A percentile compares a stretch with the other conserved stretches of the same genome.
These are phyloP conservation scores for Hirtodrosophila alboralis DNA, from an alignment of 2,888 invertebrate genomes.

Conservation along the genomic window DNA sequence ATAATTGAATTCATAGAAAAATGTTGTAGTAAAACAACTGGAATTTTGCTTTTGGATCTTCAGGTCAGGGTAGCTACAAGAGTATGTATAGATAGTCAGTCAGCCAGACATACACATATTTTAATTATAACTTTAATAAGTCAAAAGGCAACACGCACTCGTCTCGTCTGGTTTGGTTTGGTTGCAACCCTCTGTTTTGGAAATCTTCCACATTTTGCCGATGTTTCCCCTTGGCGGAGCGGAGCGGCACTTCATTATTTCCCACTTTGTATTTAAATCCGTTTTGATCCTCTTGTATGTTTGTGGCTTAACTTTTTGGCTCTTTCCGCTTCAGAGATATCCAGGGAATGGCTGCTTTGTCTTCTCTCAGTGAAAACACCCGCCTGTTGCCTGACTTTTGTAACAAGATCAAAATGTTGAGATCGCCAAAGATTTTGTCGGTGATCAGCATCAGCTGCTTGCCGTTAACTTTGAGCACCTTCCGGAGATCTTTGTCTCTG, in stretches of 20 bases:
- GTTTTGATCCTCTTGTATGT: conserved; percentile 81
- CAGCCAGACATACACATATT: conserved; percentile 51
- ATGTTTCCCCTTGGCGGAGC: conserved; percentile 22
- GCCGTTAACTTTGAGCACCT: conserved; percentile 58
- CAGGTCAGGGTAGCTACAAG: conserved; percentile 32
- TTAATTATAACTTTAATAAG: conserved; percentile 79
- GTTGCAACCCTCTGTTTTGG: conserved; percentile 30
- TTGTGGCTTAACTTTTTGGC: conserved; percentile 80
- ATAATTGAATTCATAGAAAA: conserved; percentile 70
- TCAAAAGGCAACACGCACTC: conserved; percentile 64
- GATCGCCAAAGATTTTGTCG: conserved; percentile 49
- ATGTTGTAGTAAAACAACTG: conserved; percentile 30
- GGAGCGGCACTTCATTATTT: conserved; percentile 74
- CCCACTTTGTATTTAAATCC: conserved; percentile 77
- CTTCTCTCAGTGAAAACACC: conserved; percentile 58
- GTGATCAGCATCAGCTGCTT: conserved; percentile 56
- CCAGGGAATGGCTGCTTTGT: conserved; percentile 18
- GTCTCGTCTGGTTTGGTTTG: conserved; percentile 4
- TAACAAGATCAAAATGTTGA: conserved; percentile 71
- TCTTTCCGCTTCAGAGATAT: conserved; percentile 65
- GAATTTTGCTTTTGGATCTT: conserved; percentile 15
- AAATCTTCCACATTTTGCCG: conserved; percentile 19
- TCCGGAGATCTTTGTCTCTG: conserved; percentile 32
- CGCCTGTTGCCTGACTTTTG: conserved; percentile 70
- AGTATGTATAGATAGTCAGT: conserved; percentile 9